phyloP scores from a whole-genome alignment of 2,888 invertebrate genomes.

The Eupithecia tripunctaria region DNA sequence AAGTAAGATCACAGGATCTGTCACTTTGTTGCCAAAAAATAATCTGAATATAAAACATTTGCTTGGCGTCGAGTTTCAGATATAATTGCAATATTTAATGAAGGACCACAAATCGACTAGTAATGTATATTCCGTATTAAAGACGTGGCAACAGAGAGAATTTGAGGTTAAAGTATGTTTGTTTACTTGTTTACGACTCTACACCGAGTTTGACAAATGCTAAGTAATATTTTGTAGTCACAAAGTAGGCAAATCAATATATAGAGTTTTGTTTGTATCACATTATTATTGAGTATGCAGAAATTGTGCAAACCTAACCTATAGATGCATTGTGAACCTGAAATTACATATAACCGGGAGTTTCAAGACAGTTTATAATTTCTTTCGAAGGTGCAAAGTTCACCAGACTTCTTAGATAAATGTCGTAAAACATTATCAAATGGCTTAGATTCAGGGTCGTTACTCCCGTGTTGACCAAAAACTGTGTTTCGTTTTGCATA shows the following conservation, averaged over 20 bases:
- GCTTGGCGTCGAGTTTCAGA: too few species aligned
- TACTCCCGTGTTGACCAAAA: constrained; percentile 16
- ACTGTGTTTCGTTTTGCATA: constrained; percentile 25
- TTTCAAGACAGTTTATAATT: background rate
- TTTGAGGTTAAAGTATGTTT: too few species aligned
- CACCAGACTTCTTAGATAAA: constrained; percentile 18
- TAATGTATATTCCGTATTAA: too few species aligned
- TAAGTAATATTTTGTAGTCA: background rate
- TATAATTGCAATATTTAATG: too few species aligned
- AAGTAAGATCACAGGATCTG: too few species aligned
- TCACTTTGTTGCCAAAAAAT: too few species aligned
- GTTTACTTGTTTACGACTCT: too few species aligned
- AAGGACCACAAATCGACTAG: too few species aligned
- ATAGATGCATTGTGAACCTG: background rate
- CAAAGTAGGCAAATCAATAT: background rate
- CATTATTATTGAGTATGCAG: background rate
- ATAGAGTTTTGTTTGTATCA: background rate
- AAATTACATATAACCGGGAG: background rate
- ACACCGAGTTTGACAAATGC: too few species aligned
- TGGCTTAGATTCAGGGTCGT: constrained; percentile 35
- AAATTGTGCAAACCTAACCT: background rate
- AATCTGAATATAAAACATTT: too few species aligned
- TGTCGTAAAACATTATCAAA: constrained; percentile 36
- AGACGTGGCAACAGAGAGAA: too few species aligned
- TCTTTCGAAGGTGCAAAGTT: constrained; percentile 20